Evolutionary conservation across 1,140 invertebrate genomes (phyloP), one percentile per base, ranked within the genome.

Genomic region (Drosophila navojoa): DNA sequence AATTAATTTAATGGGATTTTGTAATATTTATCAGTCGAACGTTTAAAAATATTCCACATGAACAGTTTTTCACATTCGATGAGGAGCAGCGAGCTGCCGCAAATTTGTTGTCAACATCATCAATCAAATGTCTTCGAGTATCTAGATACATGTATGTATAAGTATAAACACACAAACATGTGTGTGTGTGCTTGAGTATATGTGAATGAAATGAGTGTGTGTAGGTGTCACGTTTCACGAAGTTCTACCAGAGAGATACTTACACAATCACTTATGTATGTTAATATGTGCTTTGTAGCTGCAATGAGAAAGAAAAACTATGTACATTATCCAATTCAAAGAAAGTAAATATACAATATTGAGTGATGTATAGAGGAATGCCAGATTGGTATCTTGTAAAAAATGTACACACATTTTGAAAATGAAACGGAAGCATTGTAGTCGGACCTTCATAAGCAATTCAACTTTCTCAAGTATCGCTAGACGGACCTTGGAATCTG

Each of bases 1-100:
- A 62, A 70, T 70, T 70, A 62, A 55, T 55, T 63, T 63, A 70
- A 70, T 70, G 50, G 59, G 49, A 54, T 53, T 70, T 63, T 63
- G 40, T 45, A 63, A 54, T 70, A 54, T 62, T 55, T 70, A 70
- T 62, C 52, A 70, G 61, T 63, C 59, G 59, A 69, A 69, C 38
- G 38, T 69, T 69, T 61, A 61, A 68, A 60, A 64, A 27, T 27
- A 19, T 44, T 27, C 25, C 35, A 38, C 40, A 15, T 32, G 29
- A 22, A 35, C 49, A 7, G 16, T 27, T 44, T 29, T 16, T 19
- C 38, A 27, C 40, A 58, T 58, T 58, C 19, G 35, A 57, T 19
- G 54, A 22, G 22, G 13, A 55, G 25, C 25, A 35, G 53, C 63
- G 42, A 55, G 38, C 54, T 55, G 44, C 44, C n/a, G 19, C 42